These are phyloP conservation scores for Peromyscus maniculatus DNA, from an alignment of 2,113 vertebrate species.

Conservation along the genomic window DNA sequence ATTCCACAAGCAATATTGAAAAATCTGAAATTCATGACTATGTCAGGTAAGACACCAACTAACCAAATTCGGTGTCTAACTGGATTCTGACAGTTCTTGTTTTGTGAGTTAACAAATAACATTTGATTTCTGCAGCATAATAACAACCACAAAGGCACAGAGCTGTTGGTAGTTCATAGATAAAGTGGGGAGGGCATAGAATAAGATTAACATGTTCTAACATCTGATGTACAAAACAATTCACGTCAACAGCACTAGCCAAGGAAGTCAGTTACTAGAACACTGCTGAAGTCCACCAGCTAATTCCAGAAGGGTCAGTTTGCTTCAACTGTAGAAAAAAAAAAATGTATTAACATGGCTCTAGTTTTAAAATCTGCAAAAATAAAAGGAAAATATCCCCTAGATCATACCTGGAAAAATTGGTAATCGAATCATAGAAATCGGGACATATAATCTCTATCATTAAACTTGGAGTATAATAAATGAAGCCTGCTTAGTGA, in stretches of 20 bases:
- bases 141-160: neutral
- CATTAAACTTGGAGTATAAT: neutral
- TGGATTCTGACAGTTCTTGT: slow-evolving; percentile 32
- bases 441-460: slow-evolving; percentile 6
- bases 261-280: neutral
- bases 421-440: slow-evolving; percentile 25
- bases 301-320: neutral
- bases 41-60: neutral
- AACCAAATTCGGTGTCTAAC: slow-evolving; percentile 16
- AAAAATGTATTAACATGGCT: slow-evolving; percentile 36
- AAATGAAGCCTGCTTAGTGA: neutral
- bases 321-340: neutral
- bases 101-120: neutral
- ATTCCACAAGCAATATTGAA: neutral
- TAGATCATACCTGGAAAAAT: slow-evolving; percentile 14
- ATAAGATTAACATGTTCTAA: slow-evolving; percentile 42
- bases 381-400: neutral
- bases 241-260: neutral
- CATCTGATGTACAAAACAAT: slow-evolving; percentile 61
- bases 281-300: neutral
- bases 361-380: slow-evolving; percentile 34
- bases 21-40: neutral
- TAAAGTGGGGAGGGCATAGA: neutral
- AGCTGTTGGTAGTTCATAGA: neutral
- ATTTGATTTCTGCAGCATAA: slow-evolving; percentile 46